A percentile compares a stretch with the other conserved stretches of the same genome.
Conservation (phyloP, 92 coral and sea anemone genomes). For the Palythoa grandis region DNA sequence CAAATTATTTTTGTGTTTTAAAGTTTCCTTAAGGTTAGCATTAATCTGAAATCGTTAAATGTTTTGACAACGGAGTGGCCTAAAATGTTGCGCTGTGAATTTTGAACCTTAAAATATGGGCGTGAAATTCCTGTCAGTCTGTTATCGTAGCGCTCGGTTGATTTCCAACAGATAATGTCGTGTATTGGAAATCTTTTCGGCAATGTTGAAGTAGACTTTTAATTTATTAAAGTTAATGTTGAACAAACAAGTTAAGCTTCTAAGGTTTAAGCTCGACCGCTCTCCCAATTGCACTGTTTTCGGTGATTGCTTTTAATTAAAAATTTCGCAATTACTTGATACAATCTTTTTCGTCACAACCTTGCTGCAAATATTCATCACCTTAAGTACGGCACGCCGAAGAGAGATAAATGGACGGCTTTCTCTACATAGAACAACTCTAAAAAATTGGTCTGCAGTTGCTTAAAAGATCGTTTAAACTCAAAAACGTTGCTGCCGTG, state of each 20-base stretch:
- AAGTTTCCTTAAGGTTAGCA: conserved; percentile 18
- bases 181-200: conserved; percentile 31
- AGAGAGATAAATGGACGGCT: neutral
- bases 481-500: neutral
- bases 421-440: neutral
- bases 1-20: conserved; percentile 24
- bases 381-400: neutral
- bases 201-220: conserved; percentile 40
- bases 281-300: conserved; percentile 47
- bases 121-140: conserved; percentile 15
- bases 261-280: conserved; percentile 48
- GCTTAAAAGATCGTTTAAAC: neutral
- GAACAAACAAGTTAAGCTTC: conserved; percentile 46
- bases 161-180: conserved; percentile 28
- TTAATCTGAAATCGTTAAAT: neutral
- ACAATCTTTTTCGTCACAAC: conserved; percentile 36
- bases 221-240: conserved; percentile 47
- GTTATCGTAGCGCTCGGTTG: conserved; percentile 28
- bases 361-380: conserved; percentile 11
- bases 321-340: conserved; percentile 54
- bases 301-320: conserved; percentile 62
- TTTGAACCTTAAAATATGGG: conserved; percentile 35
- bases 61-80: conserved; percentile 9
- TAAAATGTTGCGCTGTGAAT: conserved; percentile 2
- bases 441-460: neutral